These are phyloP conservation scores for Megalonaias nervosa DNA, from an alignment of 1,140 invertebrate species.

Conservation along the genomic window DNA sequence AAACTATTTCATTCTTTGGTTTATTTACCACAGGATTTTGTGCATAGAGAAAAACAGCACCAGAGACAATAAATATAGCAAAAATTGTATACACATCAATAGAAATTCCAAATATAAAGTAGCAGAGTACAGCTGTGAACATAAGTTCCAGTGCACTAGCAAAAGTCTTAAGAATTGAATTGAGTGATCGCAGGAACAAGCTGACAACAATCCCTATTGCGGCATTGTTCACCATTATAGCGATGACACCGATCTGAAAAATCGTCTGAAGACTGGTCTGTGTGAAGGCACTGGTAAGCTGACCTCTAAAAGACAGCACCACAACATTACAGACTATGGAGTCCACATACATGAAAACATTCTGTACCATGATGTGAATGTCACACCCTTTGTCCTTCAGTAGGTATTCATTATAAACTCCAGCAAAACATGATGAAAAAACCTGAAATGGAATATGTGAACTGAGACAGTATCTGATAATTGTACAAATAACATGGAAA, in stretches of 20 bases:
- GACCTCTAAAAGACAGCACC: slow-evolving; percentile 74
- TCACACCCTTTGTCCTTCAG: slow-evolving; percentile 85
- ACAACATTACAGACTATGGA: slow-evolving; percentile 92
- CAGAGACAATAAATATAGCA: slow-evolving; percentile 87
- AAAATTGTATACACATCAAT: slow-evolving; percentile 87
- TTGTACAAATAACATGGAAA: too few relatives aligned
- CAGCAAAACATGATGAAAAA: slow-evolving; percentile 93
- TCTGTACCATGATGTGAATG: slow-evolving; percentile 93
- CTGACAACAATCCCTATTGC: slow-evolving; percentile 94
- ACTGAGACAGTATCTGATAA: too few relatives aligned
- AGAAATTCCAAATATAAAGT: slow-evolving; percentile 89
- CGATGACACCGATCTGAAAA: slow-evolving; percentile 80
- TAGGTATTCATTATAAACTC: slow-evolving; percentile 97
- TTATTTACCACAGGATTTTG: slow-evolving; percentile 85
- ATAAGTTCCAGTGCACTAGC: slow-evolving; percentile 94
- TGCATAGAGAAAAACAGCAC: slow-evolving; percentile 89
- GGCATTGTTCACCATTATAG: slow-evolving; percentile 92
- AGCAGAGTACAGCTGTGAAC: slow-evolving; percentile 92
- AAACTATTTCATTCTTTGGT: slow-evolving; percentile 38
- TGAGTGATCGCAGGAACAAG: slow-evolving; percentile 93
- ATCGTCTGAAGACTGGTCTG: slow-evolving; percentile 72
- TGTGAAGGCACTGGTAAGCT: slow-evolving; percentile 52
- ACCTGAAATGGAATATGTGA: slow-evolving; percentile 79
- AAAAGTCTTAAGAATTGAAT: slow-evolving; percentile 97
- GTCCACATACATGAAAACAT: slow-evolving; percentile 96